Base-by-base conservation (phyloP, 2,797 vertebrate species). In the Natrix natrix region DNA sequence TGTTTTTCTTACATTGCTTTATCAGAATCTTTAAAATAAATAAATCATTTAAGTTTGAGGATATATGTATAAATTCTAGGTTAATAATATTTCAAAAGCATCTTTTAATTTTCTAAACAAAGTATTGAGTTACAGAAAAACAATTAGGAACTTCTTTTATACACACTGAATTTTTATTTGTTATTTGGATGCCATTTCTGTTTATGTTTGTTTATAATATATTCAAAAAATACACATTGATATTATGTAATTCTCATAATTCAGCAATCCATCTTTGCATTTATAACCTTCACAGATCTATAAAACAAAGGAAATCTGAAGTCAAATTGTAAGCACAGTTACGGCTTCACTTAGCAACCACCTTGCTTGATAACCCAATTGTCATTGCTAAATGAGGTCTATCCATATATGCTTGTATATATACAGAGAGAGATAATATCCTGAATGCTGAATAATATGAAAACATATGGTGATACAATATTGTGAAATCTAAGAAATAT, bases 11-110 rank as follows among this genome's bases (percentile, higher is more conserved):
- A 43, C 28, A 59, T 91, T 87, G 24, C 83, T 57, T n/a, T 90
- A 93, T 89, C 60, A 92, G 28, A 94, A 95, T 37, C 69, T 94
- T 90, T 28, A 12, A 1, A 69, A 86, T 1, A 12, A 92, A 20
- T 90, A 1, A 16, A 61, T 5, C 0, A 22, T 74, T 92, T 22
- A 43, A 92, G 91, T 90, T 0, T 90, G 37, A 87, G 8, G 20
- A 0, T 16, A 14, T 92, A 16, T 92, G 7, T 37, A 89, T 0
- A 3, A n/a, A 90, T 1, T 4, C 59, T 56, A 91, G 26, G 83
- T 91, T 52, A 56, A 94, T 14, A 90, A 57, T 90, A 52, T 8
- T 61, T 86, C 90, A 55, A 56, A 0, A 74, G 12, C 8, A 59
- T 91, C 43, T 0, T 91, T 87, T 92, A 87, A 22, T 92, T 56